A percentile compares a stretch with the other conserved stretches of the same genome.
Evolutionary conservation across 2,888 invertebrate genomes (phyloP).

Genomic region (Parascotia fuliginaria): DNA sequence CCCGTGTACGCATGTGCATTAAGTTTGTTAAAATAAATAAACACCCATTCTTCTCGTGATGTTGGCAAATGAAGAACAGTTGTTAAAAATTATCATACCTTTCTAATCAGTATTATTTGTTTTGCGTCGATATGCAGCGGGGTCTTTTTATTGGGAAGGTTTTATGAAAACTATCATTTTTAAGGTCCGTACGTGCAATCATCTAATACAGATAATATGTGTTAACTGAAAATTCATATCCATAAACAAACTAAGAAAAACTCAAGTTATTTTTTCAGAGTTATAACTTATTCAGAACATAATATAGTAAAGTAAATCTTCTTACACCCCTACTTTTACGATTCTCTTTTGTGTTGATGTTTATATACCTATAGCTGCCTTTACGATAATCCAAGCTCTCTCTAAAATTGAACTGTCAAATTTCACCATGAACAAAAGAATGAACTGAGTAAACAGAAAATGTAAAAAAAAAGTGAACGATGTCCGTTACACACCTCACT

Average conservation of each 20-base stretch:
- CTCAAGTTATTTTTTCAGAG: constrained; percentile 1
- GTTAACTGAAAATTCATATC: neutral
- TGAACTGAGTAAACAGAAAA: constrained; percentile 42
- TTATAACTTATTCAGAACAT: constrained; percentile 24
- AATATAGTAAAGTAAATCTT: constrained; percentile 18
- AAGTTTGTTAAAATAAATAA: no score
- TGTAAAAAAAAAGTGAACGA: constrained; percentile 46
- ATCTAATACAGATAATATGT: neutral
- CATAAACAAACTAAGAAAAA: neutral
- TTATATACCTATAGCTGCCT: constrained; percentile 11
- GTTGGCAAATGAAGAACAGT: no score
- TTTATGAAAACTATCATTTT: no score
- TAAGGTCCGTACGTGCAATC: no score
- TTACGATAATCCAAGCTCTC: constrained; percentile 34
- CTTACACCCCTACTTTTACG: constrained; percentile 23
- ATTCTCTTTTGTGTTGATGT: constrained; percentile 20
- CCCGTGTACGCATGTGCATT: no score
- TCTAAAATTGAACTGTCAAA: constrained; percentile 56
- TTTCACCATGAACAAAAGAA: constrained; percentile 45
- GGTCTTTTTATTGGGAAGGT: no score
- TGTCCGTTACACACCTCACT: constrained; percentile 49
- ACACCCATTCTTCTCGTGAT: no score
- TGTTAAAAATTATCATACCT: no score
- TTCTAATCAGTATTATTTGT: no score
- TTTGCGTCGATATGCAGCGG: no score